A percentile compares a stretch with the other conserved stretches of the same genome.
phyloP scores from a whole-genome alignment of 2,113 vertebrate genomes.

The Callithrix jacchus region DNA sequence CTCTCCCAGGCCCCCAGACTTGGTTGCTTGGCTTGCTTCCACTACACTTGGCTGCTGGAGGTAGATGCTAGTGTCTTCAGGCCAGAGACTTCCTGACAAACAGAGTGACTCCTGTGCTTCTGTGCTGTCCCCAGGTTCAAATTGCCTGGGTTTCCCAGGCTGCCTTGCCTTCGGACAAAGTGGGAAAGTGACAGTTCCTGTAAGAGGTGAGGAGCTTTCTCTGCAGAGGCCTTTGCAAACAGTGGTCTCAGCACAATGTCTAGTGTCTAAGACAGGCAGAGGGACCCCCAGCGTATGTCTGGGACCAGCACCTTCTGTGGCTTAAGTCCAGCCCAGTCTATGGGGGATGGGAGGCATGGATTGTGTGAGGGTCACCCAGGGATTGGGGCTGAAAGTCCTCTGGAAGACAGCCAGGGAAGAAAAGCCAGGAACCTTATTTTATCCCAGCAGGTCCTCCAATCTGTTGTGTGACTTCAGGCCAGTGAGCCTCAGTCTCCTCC shows the following conservation, averaged over 20 bases:
- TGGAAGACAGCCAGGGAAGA: neutral
- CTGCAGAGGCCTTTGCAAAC: neutral
- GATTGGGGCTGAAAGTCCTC: neutral
- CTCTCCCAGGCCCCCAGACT: neutral
- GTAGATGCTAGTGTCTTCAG: neutral
- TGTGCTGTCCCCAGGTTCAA: neutral
- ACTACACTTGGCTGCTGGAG: too few relatives aligned
- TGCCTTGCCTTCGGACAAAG: neutral
- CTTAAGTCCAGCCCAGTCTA: neutral
- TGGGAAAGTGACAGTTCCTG: neutral
- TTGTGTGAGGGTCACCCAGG: neutral
- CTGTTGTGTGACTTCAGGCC: neutral
- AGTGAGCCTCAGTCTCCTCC: neutral
- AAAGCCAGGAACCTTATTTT: neutral
- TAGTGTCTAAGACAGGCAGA: neutral
- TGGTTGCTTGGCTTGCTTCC: fast-evolving
- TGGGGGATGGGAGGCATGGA: neutral
- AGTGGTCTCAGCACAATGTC: fast-evolving
- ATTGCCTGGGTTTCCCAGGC: neutral
- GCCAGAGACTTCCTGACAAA: neutral
- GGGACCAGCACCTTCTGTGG: neutral
- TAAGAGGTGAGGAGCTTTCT: neutral
- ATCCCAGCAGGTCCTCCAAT: neutral
- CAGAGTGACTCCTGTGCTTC: too few relatives aligned
- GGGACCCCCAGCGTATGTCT: neutral